These are phyloP conservation scores for Proisotoma minuta DNA, from an alignment of 2,888 invertebrate genomes.

Conservation along the genomic window DNA sequence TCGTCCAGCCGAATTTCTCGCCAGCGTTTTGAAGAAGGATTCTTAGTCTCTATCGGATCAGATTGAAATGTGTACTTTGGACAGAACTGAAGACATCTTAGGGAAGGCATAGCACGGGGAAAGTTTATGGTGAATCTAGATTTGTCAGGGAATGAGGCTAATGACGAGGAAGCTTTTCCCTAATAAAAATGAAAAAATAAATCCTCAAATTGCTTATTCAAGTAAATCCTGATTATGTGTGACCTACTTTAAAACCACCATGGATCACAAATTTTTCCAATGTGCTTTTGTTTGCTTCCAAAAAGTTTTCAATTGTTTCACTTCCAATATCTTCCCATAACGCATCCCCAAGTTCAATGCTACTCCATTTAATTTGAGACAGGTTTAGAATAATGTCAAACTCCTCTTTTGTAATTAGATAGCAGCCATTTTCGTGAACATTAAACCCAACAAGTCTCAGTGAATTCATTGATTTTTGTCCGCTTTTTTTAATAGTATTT, in stretches of 20 bases:
- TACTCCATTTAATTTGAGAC: not conserved
- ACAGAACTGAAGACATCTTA: slow-evolving; percentile 29
- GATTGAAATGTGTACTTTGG: slow-evolving; percentile 33
- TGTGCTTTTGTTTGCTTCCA: slow-evolving; percentile 13
- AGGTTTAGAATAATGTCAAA: not conserved
- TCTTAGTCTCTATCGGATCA: slow-evolving; percentile 16
- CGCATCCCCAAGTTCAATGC: not conserved
- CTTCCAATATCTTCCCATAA: not conserved
- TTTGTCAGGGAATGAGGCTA: slow-evolving; percentile 17
- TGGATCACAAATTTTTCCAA: slow-evolving; percentile 29
- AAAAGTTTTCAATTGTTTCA: slow-evolving; percentile 21
- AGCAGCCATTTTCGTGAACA: not conserved
- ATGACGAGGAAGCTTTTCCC: not conserved
- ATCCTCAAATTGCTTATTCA: too few relatives aligned
- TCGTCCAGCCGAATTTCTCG: slow-evolving; percentile 14
- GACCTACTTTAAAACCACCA: slow-evolving; percentile 30
- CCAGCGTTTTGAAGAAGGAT: slow-evolving; percentile 25
- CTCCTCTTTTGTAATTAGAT: not conserved
- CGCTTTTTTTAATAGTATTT: not conserved
- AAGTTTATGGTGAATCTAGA: slow-evolving; percentile 21
- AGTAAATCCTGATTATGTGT: not conserved
- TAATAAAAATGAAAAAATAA: not conserved
- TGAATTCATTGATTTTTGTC: not conserved
- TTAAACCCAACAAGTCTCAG: not conserved
- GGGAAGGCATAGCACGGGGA: slow-evolving; percentile 23